Evolutionary conservation across 2,797 vertebrate genomes (phyloP), one percentile per base, ranked within the genome.

Genomic region (Ctenochaetus hawaiiensis): DNA sequence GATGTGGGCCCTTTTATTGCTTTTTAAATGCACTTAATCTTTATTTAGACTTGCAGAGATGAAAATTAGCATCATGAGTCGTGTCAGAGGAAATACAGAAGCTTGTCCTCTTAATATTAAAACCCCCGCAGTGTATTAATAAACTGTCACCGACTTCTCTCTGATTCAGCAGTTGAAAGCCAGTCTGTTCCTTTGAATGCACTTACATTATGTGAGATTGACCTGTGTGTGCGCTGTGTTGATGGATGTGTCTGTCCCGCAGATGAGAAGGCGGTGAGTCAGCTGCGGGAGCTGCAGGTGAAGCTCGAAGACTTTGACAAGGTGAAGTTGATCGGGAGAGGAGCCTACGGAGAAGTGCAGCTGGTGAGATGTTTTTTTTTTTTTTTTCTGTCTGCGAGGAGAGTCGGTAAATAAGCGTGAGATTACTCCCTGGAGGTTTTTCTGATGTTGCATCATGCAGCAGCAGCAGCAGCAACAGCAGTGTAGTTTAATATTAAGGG

Each of bases 241-340:
- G 45, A 85, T 20, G 0, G 47, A 1, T 57, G 1, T 77, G 16
- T 88, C 6, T n/a, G 0, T 74, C 60, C 22, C 22, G 13, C 82
- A 99, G 98, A 98, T 96, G 97, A 98, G 84, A 98, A 97, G 91
- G 94, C 96, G 18, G 96, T 97, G 90, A 93, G 92, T 83, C 95
- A 96, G 85, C 96, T 99, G 61, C 93, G 94, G 88, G 97, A 96
- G 67, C 94, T 99, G 67, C 98, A 99, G 88, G 96, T 98, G 95
- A 98, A 97, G 89, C 95, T 95, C 2, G 97, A 98, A 75, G 98
- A 99, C 92, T 99, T 99, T 53, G 97, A 99, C 58, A 96, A 95
- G 84, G 96, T 99, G 74, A 99, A 99, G 93, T 90, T 99, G 90
- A 99, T 99, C 23, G 98, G 98, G 79, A 96, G 97, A 95, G 98